Conservation (phyloP, 2,797 vertebrate species). For the Enteromius thamalakanensis region DNA sequence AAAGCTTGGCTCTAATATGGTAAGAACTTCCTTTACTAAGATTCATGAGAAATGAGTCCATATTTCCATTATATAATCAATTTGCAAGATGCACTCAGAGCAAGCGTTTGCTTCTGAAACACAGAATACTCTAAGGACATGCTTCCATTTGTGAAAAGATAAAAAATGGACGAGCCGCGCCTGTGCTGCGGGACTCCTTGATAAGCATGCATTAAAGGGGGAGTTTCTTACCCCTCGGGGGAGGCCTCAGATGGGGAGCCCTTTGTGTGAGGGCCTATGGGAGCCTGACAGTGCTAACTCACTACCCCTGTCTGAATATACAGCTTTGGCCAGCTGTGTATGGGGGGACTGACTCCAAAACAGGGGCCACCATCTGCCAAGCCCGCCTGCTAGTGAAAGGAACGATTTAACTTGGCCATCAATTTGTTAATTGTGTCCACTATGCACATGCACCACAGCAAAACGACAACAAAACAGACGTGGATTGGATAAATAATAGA, state of each 20-base stretch:
- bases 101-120: slow-evolving; percentile 12
- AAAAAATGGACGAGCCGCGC: not conserved
- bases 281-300: slow-evolving; percentile 41
- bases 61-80: slow-evolving; percentile 23
- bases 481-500: slow-evolving; percentile 41
- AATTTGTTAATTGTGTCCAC: slow-evolving; percentile 60
- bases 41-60: not conserved
- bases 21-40: not conserved
- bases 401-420: slow-evolving; percentile 56
- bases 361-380: slow-evolving; percentile 56
- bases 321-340: slow-evolving; percentile 48
- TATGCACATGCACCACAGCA: slow-evolving; percentile 30
- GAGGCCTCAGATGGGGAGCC: slow-evolving; percentile 38
- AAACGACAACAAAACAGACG: slow-evolving; percentile 48
- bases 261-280: slow-evolving; percentile 33
- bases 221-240: slow-evolving; percentile 36
- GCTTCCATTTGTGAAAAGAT: slow-evolving; percentile 11
- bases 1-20: not conserved
- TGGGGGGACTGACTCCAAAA: slow-evolving; percentile 38
- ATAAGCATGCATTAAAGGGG: slow-evolving; percentile 15
- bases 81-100: slow-evolving; percentile 14
- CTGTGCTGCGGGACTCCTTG: not conserved
- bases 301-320: slow-evolving; percentile 19
- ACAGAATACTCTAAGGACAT: slow-evolving; percentile 17
- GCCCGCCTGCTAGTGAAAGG: slow-evolving; percentile 50